phyloP scores from a whole-genome alignment of 2,888 invertebrate genomes.

The Tetragonisca angustula region DNA sequence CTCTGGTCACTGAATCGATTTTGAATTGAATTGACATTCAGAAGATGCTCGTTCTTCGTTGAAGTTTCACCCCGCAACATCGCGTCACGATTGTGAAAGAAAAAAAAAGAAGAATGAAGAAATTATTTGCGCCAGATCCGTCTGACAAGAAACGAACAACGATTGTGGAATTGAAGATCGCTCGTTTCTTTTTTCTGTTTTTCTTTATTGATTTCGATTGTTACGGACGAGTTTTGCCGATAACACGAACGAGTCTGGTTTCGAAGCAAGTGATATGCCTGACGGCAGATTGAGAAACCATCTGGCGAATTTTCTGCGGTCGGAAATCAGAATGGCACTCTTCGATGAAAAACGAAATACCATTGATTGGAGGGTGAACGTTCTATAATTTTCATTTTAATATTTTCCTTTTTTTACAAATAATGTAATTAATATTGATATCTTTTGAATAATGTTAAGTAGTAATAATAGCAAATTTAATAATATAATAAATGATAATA shows the following conservation, averaged over 20 bases:
- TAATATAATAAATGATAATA: too few relatives aligned
- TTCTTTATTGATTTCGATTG: background rate
- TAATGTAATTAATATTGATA: too few relatives aligned
- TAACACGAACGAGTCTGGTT: background rate
- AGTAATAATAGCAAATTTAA: too few relatives aligned
- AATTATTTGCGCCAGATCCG: background rate
- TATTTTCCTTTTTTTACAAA: background rate
- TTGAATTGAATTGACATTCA: too few relatives aligned
- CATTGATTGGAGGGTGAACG: background rate
- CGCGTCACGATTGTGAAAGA: background rate
- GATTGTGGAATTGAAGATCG: background rate
- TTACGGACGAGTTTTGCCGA: background rate
- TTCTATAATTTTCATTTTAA: background rate
- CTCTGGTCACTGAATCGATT: too few relatives aligned
- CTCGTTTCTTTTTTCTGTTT: background rate
- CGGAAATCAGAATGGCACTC: background rate
- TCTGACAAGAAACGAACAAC: background rate
- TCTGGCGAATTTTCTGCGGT: constrained; percentile 13
- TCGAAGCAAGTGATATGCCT: background rate
- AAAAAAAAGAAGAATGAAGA: background rate
- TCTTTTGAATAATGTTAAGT: too few relatives aligned
- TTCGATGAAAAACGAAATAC: background rate
- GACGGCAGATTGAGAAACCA: background rate
- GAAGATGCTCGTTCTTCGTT: background rate
- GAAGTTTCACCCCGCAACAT: background rate